Evolutionary conservation across 64 coral and sea anemone species (phyloP), one percentile per base, ranked within the genome.

Genomic region (Montipora capricornis): DNA sequence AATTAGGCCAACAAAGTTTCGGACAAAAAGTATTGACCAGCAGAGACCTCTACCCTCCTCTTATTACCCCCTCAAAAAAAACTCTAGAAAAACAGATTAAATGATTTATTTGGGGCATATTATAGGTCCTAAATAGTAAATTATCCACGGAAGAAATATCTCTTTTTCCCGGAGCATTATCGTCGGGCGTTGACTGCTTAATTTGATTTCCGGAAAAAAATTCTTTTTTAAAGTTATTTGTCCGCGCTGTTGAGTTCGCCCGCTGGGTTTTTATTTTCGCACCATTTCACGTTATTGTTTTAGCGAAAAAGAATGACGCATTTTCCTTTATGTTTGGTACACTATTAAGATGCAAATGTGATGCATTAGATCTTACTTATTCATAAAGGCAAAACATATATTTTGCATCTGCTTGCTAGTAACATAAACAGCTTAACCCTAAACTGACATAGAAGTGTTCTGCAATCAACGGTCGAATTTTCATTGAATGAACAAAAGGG

Each of bases 321-420:
- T 69, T 9, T 20, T 17, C 17, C 5, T 24, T 86, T 47, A 47
- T 45, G 68, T 86, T 78, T 12, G 13, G 17, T 9, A 20, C 16
- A 24, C 62, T 11, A 51, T 8, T 9, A 20, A 71, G n/a, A 86
- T 86, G 82, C 82, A 86, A 86, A 86, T 71, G 46, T 52, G 48
- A 49, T 45, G 64, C 64, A 73, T 57, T 57, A 84, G 0, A 37
- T 45, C 57, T 86, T 8, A 86, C 17, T 86, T 86, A 86, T 86
- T 86, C 82, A 86, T 71, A 46, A 86, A 19, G 29, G 6, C 0
- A 0, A 2, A 26, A 45, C 80, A 85, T 50, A 86, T 86, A 86
- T 86, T 73, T 73, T 73, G 45, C 66, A 49, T 86, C 14, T 71
- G 62, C 26, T 86, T 86, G 47, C 44, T 71, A 50, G 62, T 22